These are phyloP conservation scores for Hydractinia echinata DNA, from an alignment of 30 jellyfish, hydroid and myxozoan species.

Conservation along the genomic window DNA sequence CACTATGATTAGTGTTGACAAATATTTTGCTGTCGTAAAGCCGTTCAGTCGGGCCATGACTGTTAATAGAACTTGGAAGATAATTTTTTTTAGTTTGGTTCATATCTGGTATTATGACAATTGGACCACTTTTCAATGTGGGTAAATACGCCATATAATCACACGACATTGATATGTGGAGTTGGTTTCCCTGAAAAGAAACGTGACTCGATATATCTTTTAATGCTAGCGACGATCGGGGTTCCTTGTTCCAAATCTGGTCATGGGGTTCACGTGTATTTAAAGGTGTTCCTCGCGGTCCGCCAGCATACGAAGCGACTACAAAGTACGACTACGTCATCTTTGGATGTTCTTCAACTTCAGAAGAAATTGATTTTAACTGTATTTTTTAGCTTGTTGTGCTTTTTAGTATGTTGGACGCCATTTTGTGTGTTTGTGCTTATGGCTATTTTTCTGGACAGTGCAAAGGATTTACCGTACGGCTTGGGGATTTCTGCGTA, in stretches of 20 bases:
- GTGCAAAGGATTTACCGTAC: constrained; percentile 50
- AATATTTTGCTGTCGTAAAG: constrained; percentile 80
- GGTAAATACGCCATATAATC: constrained; percentile 71
- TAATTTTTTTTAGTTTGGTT: constrained; percentile 52
- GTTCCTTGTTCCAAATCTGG: constrained; percentile 52
- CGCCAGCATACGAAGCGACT: constrained; percentile 69
- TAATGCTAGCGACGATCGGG: constrained; percentile 59
- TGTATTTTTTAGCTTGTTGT: constrained; percentile 71
- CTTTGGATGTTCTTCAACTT: constrained; percentile 58
- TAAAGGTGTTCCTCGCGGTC: constrained; percentile 69
- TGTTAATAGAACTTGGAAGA: constrained; percentile 39
- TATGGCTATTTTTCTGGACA: constrained; percentile 47
- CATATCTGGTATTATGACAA: constrained; percentile 56
- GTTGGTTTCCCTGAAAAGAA: constrained; percentile 69
- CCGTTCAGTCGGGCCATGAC: constrained; percentile 96
- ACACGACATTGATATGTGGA: constrained; percentile 88
- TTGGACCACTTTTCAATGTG: constrained; percentile 62
- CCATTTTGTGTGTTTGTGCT: constrained; percentile 66
- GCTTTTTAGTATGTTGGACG: constrained; percentile 85
- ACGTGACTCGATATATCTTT: constrained; percentile 47
- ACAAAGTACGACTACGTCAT: constrained; percentile 44
- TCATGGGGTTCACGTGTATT: constrained; percentile 36
- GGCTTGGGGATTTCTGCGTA: constrained; percentile 97
- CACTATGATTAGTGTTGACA: constrained; percentile 85
- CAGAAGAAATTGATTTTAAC: constrained; percentile 71